These are phyloP conservation scores for Otolemur garnettii DNA, from an alignment of 2,113 vertebrate genomes.

Conservation along the genomic window DNA sequence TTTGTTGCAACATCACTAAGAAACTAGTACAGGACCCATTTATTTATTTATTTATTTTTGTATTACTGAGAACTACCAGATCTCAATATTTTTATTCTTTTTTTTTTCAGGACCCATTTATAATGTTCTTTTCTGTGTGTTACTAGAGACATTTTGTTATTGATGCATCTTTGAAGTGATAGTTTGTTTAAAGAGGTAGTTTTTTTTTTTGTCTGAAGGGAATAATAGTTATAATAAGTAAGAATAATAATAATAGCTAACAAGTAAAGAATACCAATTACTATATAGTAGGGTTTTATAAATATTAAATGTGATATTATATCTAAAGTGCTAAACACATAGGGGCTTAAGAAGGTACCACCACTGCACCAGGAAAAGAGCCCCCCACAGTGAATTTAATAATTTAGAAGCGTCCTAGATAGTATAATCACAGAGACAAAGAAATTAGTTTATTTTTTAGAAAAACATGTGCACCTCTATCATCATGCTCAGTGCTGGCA, in stretches of 20 bases:
- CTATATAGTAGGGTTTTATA: not conserved
- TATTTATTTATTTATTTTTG: too few species aligned
- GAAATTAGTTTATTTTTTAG: not conserved
- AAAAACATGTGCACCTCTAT: not conserved
- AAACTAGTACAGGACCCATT: not conserved
- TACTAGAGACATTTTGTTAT: not conserved
- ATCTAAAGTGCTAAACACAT: not conserved
- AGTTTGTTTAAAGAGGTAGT: not conserved
- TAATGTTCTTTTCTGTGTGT: not conserved
- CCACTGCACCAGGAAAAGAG: not conserved
- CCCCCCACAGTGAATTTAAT: not conserved
- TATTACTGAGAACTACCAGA: too few species aligned
- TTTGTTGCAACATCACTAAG: not conserved
- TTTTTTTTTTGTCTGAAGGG: not conserved
- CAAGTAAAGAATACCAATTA: not conserved
- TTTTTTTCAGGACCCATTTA: not conserved
- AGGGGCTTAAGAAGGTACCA: not conserved
- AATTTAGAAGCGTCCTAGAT: not conserved
- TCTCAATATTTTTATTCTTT: too few species aligned
- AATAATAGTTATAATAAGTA: not conserved
- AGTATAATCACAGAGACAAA: not conserved
- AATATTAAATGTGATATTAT: not conserved
- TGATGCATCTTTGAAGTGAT: not conserved
- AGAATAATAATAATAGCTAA: not conserved
- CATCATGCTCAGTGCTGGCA: not conserved